Base-by-base conservation (phyloP, 2,888 invertebrate species). In the Cordilura impudica region DNA sequence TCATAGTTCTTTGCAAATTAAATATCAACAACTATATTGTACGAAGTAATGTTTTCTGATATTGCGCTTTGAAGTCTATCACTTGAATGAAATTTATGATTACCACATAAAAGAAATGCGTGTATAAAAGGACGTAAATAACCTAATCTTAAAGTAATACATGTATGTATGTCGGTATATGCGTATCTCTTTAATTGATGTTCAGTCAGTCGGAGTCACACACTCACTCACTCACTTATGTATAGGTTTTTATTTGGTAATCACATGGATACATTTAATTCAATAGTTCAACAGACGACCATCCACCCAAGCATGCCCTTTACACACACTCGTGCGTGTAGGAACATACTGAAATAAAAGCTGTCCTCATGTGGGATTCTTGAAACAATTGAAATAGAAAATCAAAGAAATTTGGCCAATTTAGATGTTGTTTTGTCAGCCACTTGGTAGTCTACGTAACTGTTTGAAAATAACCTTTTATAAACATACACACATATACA, bases 301-400 rank as follows among this genome's bases (percentile, higher is more conserved):
- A 67, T 35, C 60, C 51, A 60, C 43, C 65, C 70, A 70, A 45
- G 71, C 66, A 72, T 60, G 58, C 65, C 26, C 21, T 81, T 83
- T 84, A 83, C 82, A 82, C 82, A 81, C 81, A 73, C 83, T 82
- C 81, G 60, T 67, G 69, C 54, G 65, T 53, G 26, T 26, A 26
- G 26, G 3, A 58, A 60, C 21, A 47, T 12, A 29, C 23, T 51
- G 21, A 35, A n/a, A 12, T 35, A 0, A 35, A 29, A n/a, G 14
- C 5, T 84, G 82, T 83, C 79, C 86, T 87, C 84, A 83, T 85
- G 85, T 84, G 88, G 86, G 86, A 83, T 84, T 84, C 87, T 85
- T 85, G 84, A 86, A 87, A 85, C 87, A 87, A 87, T 87, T 87
- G 87, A 86, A 82, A 84, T 87, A 87, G 87, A 87, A 87, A 87